These are phyloP conservation scores for Carettochelys insculpta DNA, from an alignment of 2,113 vertebrate genomes.

Conservation along the genomic window DNA sequence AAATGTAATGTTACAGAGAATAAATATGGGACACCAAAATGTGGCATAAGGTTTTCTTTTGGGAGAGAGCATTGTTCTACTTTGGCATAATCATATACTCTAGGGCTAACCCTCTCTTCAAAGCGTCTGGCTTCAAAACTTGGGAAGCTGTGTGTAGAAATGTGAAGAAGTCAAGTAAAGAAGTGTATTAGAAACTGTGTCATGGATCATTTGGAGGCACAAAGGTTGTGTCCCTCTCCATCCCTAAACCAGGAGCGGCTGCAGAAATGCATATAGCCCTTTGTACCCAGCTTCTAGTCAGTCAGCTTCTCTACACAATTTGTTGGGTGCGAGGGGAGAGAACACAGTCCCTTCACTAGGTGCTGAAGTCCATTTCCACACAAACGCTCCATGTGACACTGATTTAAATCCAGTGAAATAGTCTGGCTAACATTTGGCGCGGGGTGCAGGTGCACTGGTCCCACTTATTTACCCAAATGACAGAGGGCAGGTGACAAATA, in stretches of 20 bases:
- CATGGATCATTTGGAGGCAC: neutral
- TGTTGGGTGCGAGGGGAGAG: neutral
- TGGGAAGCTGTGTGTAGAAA: neutral
- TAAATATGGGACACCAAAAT: neutral
- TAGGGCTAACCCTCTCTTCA: neutral
- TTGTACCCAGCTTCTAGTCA: neutral
- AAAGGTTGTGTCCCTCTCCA: neutral
- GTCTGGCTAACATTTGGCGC: neutral
- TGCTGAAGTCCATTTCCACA: neutral
- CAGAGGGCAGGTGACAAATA: too few species aligned
- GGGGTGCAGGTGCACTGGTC: neutral
- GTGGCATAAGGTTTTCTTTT: neutral
- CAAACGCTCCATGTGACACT: neutral
- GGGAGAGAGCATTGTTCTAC: too few species aligned
- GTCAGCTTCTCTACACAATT: neutral
- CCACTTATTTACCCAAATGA: too few species aligned
- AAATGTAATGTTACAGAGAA: neutral
- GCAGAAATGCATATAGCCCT: neutral
- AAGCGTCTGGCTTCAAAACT: neutral
- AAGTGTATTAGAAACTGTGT: neutral
- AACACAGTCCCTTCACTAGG: neutral
- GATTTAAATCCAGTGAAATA: conserved; percentile 18
- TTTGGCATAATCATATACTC: neutral
- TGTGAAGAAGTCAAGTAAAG: neutral
- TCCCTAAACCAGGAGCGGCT: neutral